These are phyloP conservation scores for Odontomyia ornata DNA, from an alignment of 2,888 invertebrate species.

Conservation along the genomic window DNA sequence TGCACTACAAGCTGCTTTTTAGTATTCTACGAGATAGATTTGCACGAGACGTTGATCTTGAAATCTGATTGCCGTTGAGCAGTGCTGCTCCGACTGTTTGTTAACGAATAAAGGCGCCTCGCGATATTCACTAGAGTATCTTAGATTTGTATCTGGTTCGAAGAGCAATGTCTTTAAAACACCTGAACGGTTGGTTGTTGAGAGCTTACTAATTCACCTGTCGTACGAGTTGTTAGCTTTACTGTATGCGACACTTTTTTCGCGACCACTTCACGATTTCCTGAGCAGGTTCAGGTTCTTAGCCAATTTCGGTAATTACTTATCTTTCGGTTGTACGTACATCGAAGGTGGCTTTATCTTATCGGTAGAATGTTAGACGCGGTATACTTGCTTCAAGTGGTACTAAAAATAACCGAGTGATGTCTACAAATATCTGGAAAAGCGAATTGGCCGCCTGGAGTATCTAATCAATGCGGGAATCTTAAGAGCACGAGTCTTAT, in stretches of 20 bases:
- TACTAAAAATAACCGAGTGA: slow-evolving; percentile 37
- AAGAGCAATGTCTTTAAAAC: slow-evolving; percentile 17
- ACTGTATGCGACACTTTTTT: slow-evolving; percentile 27
- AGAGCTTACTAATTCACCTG: slow-evolving; percentile 43
- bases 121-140: slow-evolving; percentile 11
- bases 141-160: slow-evolving; percentile 7
- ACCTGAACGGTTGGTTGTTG: slow-evolving; percentile 39
- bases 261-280: slow-evolving; percentile 13
- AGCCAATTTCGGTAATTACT: slow-evolving; percentile 17
- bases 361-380: slow-evolving; percentile 2
- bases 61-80: neutral
- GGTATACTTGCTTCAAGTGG: neutral
- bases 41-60: neutral
- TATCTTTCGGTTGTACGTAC: slow-evolving; percentile 9
- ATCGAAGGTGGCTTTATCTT: slow-evolving; percentile 31
- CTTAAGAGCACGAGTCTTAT: neutral
- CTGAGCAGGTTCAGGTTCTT: slow-evolving; percentile 12
- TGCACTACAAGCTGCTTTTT: neutral
- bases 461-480: neutral
- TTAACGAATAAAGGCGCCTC: slow-evolving; percentile 13
- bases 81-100: slow-evolving; percentile 2
- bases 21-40: too few relatives aligned
- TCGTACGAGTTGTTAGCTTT: slow-evolving; percentile 23
- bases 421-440: slow-evolving; percentile 21
- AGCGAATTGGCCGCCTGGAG: neutral